phyloP scores from a whole-genome alignment of 1,140 invertebrate species.

The Agraylea sexmaculata region DNA sequence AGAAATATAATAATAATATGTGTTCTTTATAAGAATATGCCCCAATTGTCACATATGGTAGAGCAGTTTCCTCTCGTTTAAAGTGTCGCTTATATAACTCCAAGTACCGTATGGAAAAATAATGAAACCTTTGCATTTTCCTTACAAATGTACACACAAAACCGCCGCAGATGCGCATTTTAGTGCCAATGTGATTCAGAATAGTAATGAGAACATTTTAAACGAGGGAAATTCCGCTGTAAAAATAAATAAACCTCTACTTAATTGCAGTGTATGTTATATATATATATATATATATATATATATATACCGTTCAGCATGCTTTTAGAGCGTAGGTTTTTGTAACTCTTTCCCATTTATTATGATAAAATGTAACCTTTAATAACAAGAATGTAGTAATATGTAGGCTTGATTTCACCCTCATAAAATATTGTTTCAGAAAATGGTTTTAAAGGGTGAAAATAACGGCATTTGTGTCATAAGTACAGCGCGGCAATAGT shows the following conservation, averaged over 20 bases:
- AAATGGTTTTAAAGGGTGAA: not conserved
- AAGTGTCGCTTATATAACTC: too few relatives aligned
- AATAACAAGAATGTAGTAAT: constrained; percentile 1
- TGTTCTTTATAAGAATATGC: too few relatives aligned
- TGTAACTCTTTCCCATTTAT: too few relatives aligned
- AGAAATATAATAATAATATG: too few relatives aligned
- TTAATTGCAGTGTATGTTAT: not conserved
- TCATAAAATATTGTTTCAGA: not conserved
- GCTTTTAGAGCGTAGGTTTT: too few relatives aligned
- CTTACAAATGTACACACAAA: constrained; percentile 4
- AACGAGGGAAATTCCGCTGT: too few relatives aligned
- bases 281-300: not conserved
- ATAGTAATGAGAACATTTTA: too few relatives aligned
- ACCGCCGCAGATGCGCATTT: constrained; percentile 5
- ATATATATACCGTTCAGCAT: not conserved
- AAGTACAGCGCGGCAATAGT: constrained; percentile 3
- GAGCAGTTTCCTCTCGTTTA: too few relatives aligned
- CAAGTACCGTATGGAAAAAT: not conserved
- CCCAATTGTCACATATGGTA: too few relatives aligned
- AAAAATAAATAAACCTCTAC: constrained; percentile 1
- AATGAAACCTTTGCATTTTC: not conserved
- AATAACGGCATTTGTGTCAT: constrained; percentile 8
- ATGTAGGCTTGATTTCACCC: not conserved
- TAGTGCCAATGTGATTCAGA: not conserved
- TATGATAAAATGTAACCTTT: not conserved